Percentiles rank a stretch among this genome's conserved stretches.
These are phyloP conservation scores for Thalassophryne amazonica DNA, from an alignment of 2,797 vertebrate genomes.

Conservation along the genomic window DNA sequence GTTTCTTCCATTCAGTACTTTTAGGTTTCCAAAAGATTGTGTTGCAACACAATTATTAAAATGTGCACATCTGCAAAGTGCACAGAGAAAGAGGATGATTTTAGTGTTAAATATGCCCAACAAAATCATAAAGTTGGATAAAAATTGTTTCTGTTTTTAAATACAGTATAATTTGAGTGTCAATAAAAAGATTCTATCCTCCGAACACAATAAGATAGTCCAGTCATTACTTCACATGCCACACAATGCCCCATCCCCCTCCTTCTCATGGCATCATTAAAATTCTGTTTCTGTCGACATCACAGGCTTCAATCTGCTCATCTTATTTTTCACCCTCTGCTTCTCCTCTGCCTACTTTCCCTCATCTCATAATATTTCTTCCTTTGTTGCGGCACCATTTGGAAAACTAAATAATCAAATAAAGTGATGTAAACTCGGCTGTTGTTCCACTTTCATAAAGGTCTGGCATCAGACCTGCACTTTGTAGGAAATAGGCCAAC, in stretches of 20 bases:
- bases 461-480: background rate
- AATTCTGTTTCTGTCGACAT: constrained; percentile 13
- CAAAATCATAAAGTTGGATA: too few species aligned
- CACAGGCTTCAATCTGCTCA: background rate
- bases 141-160: background rate
- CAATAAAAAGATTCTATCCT: background rate
- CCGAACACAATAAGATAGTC: background rate
- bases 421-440: background rate
- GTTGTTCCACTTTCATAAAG: background rate
- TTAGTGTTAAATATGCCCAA: background rate
- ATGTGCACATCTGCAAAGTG: too few species aligned
- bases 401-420: background rate
- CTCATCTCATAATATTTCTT: constrained; percentile 15
- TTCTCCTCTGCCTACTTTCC: constrained; percentile 4
- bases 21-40: too few species aligned
- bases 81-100: too few species aligned
- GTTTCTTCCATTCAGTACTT: too few species aligned
- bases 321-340: constrained; percentile 3
- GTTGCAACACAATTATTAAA: too few species aligned
- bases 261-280: background rate
- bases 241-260: background rate
- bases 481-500: background rate
- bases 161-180: background rate
- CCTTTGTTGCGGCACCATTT: background rate
- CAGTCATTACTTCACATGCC: background rate